Evolutionary conservation across 64 coral and sea anemone genomes (phyloP).

Genomic region (Stichodactyla helianthus): DNA sequence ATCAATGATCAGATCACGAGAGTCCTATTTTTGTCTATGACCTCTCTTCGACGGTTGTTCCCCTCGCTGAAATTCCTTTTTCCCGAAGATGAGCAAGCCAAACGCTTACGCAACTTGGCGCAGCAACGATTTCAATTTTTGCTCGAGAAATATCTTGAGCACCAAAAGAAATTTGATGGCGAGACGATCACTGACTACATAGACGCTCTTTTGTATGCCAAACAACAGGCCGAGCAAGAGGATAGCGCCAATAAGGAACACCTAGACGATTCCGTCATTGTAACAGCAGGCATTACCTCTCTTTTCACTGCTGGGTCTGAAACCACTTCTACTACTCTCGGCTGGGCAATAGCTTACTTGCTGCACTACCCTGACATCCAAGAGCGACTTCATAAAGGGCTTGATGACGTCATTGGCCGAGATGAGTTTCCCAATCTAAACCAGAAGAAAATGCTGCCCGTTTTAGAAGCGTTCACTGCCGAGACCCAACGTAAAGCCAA

Average conservation of each 20-base stretch:
- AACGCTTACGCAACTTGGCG: not conserved
- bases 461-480: slow-evolving; percentile 39
- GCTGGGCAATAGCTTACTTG: slow-evolving; percentile 31
- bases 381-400: slow-evolving; percentile 39
- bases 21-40: not conserved
- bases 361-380: slow-evolving; percentile 42
- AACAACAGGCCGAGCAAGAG: slow-evolving; percentile 47
- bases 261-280: slow-evolving; percentile 27
- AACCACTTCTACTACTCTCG: slow-evolving; percentile 39
- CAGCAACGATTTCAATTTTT: slow-evolving; percentile 30
- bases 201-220: slow-evolving; percentile 50
- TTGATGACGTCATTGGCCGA: slow-evolving; percentile 39
- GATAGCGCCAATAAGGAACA: slow-evolving; percentile 11
- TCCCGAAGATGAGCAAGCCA: not conserved
- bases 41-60: slow-evolving; percentile 2
- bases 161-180: slow-evolving; percentile 19
- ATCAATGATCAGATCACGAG: not conserved
- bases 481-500: slow-evolving; percentile 33
- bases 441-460: slow-evolving; percentile 34
- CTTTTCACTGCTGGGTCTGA: slow-evolving; percentile 42
- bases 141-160: slow-evolving; percentile 20
- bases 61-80: slow-evolving; percentile 27
- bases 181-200: slow-evolving; percentile 34
- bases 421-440: slow-evolving; percentile 32
- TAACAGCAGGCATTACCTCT: slow-evolving; percentile 15